Base-by-base conservation (phyloP, 2,797 vertebrate genomes). In the Clarias pachynema region DNA sequence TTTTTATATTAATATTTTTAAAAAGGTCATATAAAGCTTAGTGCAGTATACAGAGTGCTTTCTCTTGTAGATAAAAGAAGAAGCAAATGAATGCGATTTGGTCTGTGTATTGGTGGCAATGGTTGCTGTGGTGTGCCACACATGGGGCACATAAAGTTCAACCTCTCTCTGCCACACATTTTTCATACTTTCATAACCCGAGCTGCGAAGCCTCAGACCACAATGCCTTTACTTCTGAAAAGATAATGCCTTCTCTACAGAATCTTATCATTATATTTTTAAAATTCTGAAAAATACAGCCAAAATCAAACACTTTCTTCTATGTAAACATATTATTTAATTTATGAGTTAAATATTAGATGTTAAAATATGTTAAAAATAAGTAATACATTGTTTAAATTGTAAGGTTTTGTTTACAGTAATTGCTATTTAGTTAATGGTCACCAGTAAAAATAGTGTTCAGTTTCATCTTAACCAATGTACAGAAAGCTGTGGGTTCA, bases 91-190 rank as follows among this genome's bases (percentile, higher is more conserved):
- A 62, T 63, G 22, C 79, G 62, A 53, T 53, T 66, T 81, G 75
- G 6, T 34, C 20, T 69, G 65, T 78, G 62, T 82, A 22, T 84
- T 40, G 60, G 70, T 85, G 87, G 82, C 82, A 86, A 34, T 75
- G 75, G 72, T 78, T 60, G 16, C 77, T 82, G 84, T 88, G 87
- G 89, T 87, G 85, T 86, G 86, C 87, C 87, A 31, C 87, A 87
- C 18, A 44, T 10, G 22, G 63, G 85, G 82, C 84, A 89, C 10
- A 2, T 62, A 31, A 72, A 88, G 89, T 89, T 86, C 84, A 88
- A 14, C 18, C 68, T 79, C n/a, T 79, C 34, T 83, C 37, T 86
- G 87, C 82, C 85, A 87, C 85, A 73, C 34, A 26, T 14, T n/a
- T 49, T 63, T 85, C 68, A 78, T 66, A 85, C 78, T 85, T 63